Evolutionary conservation across 2,113 vertebrate species (phyloP).

Genomic region (Clarias macrocephalus): DNA sequence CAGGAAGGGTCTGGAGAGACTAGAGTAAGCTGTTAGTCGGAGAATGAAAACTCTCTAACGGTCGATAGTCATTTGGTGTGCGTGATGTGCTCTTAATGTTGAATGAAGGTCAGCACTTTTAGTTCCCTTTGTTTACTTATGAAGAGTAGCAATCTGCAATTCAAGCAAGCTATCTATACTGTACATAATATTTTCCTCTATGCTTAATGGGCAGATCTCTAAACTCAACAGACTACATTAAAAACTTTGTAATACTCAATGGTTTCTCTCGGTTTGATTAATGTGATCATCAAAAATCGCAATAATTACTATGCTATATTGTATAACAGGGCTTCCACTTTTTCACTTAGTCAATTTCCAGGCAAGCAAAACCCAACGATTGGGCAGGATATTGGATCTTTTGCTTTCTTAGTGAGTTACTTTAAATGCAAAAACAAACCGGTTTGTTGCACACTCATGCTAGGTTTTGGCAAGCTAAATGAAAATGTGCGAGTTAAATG

Average conservation of each 20-base stretch:
- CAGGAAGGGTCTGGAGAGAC: not conserved
- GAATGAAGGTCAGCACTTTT: constrained; percentile 18
- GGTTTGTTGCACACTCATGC: not conserved
- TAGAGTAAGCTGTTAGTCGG: not conserved
- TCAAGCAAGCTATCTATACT: not conserved
- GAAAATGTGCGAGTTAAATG: not conserved
- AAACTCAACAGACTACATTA: not conserved
- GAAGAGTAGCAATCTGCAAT: not conserved
- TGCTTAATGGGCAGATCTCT: not conserved
- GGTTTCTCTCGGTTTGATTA: not conserved
- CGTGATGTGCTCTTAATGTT: constrained; percentile 6
- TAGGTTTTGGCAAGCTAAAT: not conserved
- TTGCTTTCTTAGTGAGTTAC: not conserved
- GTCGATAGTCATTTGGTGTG: constrained; percentile 1
- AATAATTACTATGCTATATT: not conserved
- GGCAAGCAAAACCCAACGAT: not conserved
- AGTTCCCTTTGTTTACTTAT: not conserved
- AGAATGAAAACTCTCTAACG: not conserved
- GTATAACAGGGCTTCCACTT: not conserved
- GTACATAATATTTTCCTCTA: not conserved
- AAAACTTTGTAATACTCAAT: not conserved
- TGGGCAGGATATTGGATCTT: not conserved
- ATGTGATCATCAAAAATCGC: not conserved
- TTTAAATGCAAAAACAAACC: not conserved
- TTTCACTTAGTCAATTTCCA: not conserved